These are phyloP conservation scores for Anguilla megastoma DNA, from an alignment of 2,797 vertebrate species.

Conservation along the genomic window DNA sequence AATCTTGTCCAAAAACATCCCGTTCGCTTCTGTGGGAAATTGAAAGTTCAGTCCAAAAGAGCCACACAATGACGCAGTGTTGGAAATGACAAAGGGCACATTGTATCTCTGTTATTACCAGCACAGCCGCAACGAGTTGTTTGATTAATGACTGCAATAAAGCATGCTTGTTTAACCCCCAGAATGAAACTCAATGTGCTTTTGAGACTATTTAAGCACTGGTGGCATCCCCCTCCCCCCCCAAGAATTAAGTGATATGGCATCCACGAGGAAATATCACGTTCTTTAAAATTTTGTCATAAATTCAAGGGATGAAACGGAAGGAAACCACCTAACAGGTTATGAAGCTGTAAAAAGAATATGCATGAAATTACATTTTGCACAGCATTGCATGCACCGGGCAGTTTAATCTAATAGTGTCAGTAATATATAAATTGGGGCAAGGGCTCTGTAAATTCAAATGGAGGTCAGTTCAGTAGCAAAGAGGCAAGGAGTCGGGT, in stretches of 20 bases:
- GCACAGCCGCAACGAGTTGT: slow-evolving; percentile 8
- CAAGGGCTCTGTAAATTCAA: neutral
- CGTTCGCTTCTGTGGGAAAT: neutral
- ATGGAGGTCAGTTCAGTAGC: neutral
- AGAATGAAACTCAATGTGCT: slow-evolving; percentile 32
- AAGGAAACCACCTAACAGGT: neutral
- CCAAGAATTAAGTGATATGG: neutral
- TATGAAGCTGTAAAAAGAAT: neutral
- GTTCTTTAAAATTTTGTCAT: neutral
- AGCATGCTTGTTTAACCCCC: slow-evolving; percentile 34
- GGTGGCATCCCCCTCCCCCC: neutral
- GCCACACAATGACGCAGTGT: slow-evolving; percentile 1
- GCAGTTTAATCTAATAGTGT: neutral
- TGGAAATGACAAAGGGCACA: slow-evolving; percentile 12
- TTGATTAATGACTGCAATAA: slow-evolving; percentile 33
- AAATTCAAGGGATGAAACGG: neutral
- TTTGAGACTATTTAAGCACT: slow-evolving; percentile 16
- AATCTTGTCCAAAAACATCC: slow-evolving; percentile 24
- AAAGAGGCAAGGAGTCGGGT: neutral
- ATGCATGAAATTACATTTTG: neutral
- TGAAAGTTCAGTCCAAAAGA: slow-evolving; percentile 11
- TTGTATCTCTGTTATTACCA: neutral
- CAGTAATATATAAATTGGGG: neutral
- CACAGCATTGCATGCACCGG: neutral
- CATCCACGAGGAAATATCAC: neutral